Evolutionary conservation across 1,140 invertebrate genomes (phyloP).

Genomic region (Neodiprion pinetum): DNA sequence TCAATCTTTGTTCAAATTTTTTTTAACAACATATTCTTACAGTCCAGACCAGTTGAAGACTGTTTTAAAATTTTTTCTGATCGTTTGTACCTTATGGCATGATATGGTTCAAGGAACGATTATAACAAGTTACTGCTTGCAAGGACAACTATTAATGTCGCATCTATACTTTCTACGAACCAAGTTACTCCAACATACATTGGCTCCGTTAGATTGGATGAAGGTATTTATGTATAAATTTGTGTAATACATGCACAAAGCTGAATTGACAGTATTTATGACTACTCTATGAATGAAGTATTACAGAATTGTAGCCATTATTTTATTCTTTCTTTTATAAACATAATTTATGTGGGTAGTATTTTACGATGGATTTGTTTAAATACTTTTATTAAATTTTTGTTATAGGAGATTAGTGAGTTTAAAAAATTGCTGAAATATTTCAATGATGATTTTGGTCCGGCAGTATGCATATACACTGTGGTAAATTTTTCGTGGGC

Average conservation of each 20-base stretch:
- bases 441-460: constrained; percentile 75
- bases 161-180: constrained; percentile 74
- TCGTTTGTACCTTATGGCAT: constrained; percentile 75
- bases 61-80: constrained; percentile 67
- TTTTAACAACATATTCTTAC: constrained; percentile 41
- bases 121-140: constrained; percentile 80
- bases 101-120: constrained; percentile 81
- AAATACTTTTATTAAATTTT: constrained; percentile 6
- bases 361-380: neutral
- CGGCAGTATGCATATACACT: constrained; percentile 77
- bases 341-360: constrained; percentile 1
- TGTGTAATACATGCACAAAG: constrained; percentile 3
- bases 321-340: constrained; percentile 25
- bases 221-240: constrained; percentile 61
- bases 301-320: constrained; percentile 17
- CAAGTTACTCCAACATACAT: constrained; percentile 73
- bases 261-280: constrained; percentile 11
- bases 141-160: constrained; percentile 77
- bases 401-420: constrained; percentile 72
- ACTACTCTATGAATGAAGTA: neutral
- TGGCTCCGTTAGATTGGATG: constrained; percentile 78
- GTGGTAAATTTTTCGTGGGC: constrained; percentile 77
- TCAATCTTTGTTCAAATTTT: constrained; percentile 27
- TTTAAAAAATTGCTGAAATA: constrained; percentile 78
- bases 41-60: constrained; percentile 62